These are phyloP conservation scores for Seladonia tumulorum DNA, from an alignment of 2,888 invertebrate genomes.

Conservation along the genomic window DNA sequence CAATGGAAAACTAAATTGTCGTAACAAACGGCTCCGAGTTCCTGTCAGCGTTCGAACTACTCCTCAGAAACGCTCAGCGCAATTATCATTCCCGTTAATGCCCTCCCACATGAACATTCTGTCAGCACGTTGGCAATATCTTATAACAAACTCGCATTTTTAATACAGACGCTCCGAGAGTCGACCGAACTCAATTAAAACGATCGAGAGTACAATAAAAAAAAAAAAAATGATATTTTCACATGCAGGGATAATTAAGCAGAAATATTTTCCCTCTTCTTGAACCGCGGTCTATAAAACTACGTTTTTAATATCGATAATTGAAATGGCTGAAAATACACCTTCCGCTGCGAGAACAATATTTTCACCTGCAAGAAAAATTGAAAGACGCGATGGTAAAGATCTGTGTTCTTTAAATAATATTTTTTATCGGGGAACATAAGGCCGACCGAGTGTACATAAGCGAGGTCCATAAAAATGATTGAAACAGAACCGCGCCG, in stretches of 20 bases:
- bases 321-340: too few relatives aligned
- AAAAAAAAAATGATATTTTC: neutral
- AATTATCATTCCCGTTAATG: neutral
- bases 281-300: too few relatives aligned
- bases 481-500: neutral
- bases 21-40: neutral
- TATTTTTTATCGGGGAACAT: neutral
- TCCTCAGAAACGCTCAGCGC: neutral
- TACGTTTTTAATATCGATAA: too few relatives aligned
- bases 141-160: neutral
- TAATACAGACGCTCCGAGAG: neutral
- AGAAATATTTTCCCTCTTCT: too few relatives aligned
- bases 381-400: neutral
- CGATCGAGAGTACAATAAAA: neutral
- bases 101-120: neutral
- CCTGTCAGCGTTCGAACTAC: neutral
- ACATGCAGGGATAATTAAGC: neutral
- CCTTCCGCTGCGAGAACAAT: neutral
- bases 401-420: neutral
- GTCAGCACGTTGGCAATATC: neutral
- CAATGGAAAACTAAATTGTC: slow-evolving; percentile 5
- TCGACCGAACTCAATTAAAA: neutral
- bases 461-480: neutral
- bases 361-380: neutral
- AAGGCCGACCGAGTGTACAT: neutral